A percentile compares a stretch with the other conserved stretches of the same genome.
Conservation (phyloP, 2,113 vertebrate species). For the Eretmochelys imbricata region DNA sequence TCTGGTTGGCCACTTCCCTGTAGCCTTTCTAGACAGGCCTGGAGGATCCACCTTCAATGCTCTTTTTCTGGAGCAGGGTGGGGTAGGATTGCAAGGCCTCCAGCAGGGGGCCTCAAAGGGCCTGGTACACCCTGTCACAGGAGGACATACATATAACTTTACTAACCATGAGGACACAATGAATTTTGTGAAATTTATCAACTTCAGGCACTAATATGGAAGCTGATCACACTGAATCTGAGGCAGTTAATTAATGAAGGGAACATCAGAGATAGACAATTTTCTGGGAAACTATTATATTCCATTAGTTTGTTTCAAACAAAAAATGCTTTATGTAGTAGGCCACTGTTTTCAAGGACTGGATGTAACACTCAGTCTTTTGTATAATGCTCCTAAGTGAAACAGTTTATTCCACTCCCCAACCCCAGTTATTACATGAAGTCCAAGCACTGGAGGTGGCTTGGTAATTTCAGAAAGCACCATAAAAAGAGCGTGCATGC, state of each 20-base stretch:
- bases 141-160: background rate
- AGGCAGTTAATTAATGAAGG: rapidly evolving
- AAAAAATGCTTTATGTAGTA: background rate
- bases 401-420: background rate
- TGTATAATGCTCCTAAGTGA: background rate
- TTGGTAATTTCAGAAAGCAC: background rate
- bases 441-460: background rate
- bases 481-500: background rate
- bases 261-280: background rate
- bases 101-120: too few species aligned
- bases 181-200: background rate
- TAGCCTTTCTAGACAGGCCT: too few species aligned
- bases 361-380: background rate
- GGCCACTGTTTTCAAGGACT: background rate
- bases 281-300: background rate
- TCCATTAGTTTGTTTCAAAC: background rate
- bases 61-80: too few species aligned
- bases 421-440: background rate
- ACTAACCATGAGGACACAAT: background rate
- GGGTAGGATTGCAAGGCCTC: too few species aligned
- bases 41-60: too few species aligned
- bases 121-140: too few species aligned
- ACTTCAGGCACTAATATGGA: background rate
- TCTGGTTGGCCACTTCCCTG: too few species aligned
- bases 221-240: background rate